These are phyloP conservation scores for Callipepla squamata DNA, from an alignment of 2,113 vertebrate species.

Conservation along the genomic window DNA sequence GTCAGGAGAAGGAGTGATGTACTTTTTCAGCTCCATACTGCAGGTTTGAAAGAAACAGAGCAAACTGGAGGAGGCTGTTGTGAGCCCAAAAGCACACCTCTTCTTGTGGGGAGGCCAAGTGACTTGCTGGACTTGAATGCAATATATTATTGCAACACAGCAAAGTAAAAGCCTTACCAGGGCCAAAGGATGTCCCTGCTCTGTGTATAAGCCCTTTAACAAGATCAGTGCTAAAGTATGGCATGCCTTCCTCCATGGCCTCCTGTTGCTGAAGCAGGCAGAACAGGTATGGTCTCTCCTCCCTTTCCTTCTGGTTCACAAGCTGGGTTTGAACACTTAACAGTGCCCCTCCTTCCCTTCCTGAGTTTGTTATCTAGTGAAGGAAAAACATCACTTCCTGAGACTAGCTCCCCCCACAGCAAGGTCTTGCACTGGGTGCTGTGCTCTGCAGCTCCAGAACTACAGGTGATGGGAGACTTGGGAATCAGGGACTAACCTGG, in stretches of 20 bases:
- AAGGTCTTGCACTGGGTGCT: neutral
- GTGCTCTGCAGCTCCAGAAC: neutral
- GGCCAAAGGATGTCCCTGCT: neutral
- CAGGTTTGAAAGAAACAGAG: neutral
- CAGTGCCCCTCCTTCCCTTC: neutral
- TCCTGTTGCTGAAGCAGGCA: neutral
- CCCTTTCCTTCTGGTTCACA: neutral
- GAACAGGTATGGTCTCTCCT: accelerated
- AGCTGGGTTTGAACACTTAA: neutral
- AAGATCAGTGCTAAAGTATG: neutral
- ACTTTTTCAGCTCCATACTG: neutral
- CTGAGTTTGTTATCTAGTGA: neutral
- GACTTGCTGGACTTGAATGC: neutral
- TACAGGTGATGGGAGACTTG: neutral
- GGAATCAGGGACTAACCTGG: neutral
- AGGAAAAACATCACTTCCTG: constrained; percentile 16
- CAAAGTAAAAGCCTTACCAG: neutral
- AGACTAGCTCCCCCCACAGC: neutral
- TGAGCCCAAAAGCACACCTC: neutral
- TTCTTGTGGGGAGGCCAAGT: neutral
- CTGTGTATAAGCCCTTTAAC: neutral
- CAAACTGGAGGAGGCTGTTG: neutral
- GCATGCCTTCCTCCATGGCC: neutral
- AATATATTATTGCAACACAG: neutral
- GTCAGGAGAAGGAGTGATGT: neutral